Evolutionary conservation across 2,888 invertebrate species (phyloP), one percentile per base, ranked within the genome.

Genomic region (Camponotus fellah): DNA sequence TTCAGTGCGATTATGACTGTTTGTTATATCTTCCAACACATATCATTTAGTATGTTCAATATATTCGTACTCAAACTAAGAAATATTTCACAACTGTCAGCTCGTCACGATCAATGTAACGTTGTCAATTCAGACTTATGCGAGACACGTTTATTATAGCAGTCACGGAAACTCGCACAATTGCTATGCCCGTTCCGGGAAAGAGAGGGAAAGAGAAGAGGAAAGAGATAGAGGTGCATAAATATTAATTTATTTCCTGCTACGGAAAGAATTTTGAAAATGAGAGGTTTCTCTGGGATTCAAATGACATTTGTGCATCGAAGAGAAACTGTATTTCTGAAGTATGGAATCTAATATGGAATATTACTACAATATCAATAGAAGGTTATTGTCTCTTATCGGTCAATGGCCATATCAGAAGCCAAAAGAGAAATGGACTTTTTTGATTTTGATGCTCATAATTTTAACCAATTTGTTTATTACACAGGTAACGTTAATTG

Each of bases 371-470:
- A 26, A 46, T 32, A n/a, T 69, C 14, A n/a, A 9, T 32, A 77
- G 14, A 14, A 71, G 6, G 14, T 58, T n/a, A 9, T 43, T 71
- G 32, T n/a, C 10, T 0, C 21, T 56, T 12, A 3, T 69, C 32
- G 72, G 77, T 43, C 72, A 58, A 9, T 77, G 72, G 77, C 72
- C 77, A 10, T 77, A 69, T 43, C 77, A 71, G 3, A 77, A 65
- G 1, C 21, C 9, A 1, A 71, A 17, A 14, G 37, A 77, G 32
- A 32, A 37, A 17, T 5, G 56, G 2, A 14, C 58, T 6, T 56
- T 40, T 3, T 12, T 77, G 1, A 26, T 49, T 2, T 0, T 37
- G 0, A 8, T 37, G 6, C 21, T 40, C 0, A 0, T 58, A 2
- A 1, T 69, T 32, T 5, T 0, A n/a, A 40, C 0, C 6, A 72